Base-by-base conservation (phyloP, 2,113 vertebrate species). In the Pterocles burchelli region DNA sequence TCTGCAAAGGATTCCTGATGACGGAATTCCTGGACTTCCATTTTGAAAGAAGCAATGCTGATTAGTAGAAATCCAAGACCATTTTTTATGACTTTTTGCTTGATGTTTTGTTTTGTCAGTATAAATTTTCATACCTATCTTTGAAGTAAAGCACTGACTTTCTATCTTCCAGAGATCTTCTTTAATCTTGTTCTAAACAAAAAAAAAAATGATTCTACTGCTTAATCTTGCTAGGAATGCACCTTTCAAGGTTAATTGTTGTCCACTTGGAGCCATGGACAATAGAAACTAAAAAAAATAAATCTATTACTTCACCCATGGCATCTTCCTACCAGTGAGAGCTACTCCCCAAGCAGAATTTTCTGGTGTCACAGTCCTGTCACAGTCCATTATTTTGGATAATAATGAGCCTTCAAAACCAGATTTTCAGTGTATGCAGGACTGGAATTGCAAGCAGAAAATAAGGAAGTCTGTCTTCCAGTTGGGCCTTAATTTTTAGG, bases 171-270 rank as follows among this genome's bases (percentile, higher is more conserved):
- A 93, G 66, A 79, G 17, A 79, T 82, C 45, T 29, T 95, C 70
- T 91, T 87, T 75, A 89, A 72, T 94, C 41, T 92, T 90, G 29
- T 81, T 94, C 72, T 96, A 81, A 93, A 88, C 57, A 80, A 54
- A 29, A 89, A 63, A 38, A 38, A 90, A 63, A 33, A 55, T 91
- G 51, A 49, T 86, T 90, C 43, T 88, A 54, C 18, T 63, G 18
- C 71, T 78, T 70, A 70, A 51, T 93, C 28, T 90, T 89, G 28
- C n/a, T 81, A 49, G 22, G 57, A 94, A 54, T 84, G 41, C 57
- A 86, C 55, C 34, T 83, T 90, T 90, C 65, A 61, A 51, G 36
- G 65, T 81, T 57, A 78, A 1, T 52, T 89, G 74, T 95, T 94
- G 79, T 68, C 68, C n/a, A 54, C 19, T 58, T 82, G 26, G 28